Evolutionary conservation across 1,140 invertebrate genomes (phyloP).

Genomic region (Zeugodacus cucurbitae): DNA sequence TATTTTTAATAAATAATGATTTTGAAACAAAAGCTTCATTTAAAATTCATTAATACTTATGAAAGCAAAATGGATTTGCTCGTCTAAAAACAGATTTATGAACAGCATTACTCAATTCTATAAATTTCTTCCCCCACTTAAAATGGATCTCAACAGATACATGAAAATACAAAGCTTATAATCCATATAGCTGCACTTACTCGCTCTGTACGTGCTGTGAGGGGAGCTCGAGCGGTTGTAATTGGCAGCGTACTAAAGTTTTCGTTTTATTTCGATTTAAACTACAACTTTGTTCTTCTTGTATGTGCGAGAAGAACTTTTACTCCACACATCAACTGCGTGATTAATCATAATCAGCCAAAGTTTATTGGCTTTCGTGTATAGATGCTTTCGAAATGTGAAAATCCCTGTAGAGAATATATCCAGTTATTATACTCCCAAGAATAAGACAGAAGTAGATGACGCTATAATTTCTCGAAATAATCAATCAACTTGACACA

Average conservation of each 20-base stretch:
- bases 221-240: not conserved
- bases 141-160: no score
- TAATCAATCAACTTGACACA: no score
- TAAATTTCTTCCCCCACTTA: no score
- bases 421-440: no score
- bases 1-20: not conserved
- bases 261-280: not conserved
- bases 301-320: not conserved
- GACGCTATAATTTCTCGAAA: no score
- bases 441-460: no score
- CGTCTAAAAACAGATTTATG: not conserved
- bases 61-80: not conserved
- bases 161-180: no score
- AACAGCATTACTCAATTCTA: no score
- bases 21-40: not conserved
- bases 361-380: not conserved
- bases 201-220: no score
- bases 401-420: not conserved
- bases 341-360: constrained; percentile 1
- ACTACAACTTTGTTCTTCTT: not conserved
- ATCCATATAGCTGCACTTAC: no score
- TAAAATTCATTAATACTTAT: not conserved
- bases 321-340: not conserved
- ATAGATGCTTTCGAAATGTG: not conserved
- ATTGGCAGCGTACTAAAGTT: not conserved